A percentile compares a stretch with the other conserved stretches of the same genome.
These are phyloP conservation scores for Oscheius myriophilus DNA, from an alignment of 2,888 invertebrate genomes.

Conservation along the genomic window DNA sequence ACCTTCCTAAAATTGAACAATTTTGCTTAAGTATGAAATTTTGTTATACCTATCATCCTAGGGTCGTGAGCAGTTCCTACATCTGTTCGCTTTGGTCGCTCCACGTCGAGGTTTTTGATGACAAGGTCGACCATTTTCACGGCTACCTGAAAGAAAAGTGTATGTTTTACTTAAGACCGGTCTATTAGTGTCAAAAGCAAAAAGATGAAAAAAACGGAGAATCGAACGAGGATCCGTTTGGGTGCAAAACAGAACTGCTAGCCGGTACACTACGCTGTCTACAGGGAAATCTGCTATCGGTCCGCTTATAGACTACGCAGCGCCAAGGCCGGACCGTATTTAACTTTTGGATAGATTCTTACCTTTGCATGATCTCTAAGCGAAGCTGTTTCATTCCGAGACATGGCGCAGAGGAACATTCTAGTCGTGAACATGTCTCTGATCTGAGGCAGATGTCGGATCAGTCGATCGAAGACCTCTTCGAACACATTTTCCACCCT, in stretches of 20 bases:
- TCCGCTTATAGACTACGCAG: neutral
- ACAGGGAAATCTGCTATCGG: no score
- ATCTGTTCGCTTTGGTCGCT: slow-evolving; percentile 63
- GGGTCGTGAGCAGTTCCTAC: slow-evolving; percentile 65
- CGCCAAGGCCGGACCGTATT: no score
- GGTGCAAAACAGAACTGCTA: no score
- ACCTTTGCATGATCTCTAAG: slow-evolving; percentile 66
- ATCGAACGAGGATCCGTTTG: no score
- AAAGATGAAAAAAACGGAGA: no score
- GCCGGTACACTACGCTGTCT: no score
- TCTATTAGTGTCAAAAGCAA: no score
- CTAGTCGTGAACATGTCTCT: slow-evolving; percentile 69
- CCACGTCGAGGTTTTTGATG: slow-evolving; percentile 67
- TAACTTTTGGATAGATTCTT: neutral
- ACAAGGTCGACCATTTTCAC: slow-evolving; percentile 67
- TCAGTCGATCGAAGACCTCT: slow-evolving; percentile 63
- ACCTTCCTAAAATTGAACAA: slow-evolving; percentile 40
- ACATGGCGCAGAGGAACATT: slow-evolving; percentile 68
- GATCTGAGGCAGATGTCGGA: slow-evolving; percentile 60
- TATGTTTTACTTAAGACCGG: no score
- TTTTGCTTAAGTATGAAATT: neutral
- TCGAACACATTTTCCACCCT: slow-evolving; percentile 69
- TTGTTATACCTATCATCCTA: slow-evolving; percentile 46
- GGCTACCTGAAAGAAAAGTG: slow-evolving; percentile 34
- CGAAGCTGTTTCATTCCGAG: slow-evolving; percentile 59